Percentiles rank a stretch among this genome's conserved stretches.
These are phyloP conservation scores for Tyto alba DNA, from an alignment of 2,113 vertebrate species.

Conservation along the genomic window DNA sequence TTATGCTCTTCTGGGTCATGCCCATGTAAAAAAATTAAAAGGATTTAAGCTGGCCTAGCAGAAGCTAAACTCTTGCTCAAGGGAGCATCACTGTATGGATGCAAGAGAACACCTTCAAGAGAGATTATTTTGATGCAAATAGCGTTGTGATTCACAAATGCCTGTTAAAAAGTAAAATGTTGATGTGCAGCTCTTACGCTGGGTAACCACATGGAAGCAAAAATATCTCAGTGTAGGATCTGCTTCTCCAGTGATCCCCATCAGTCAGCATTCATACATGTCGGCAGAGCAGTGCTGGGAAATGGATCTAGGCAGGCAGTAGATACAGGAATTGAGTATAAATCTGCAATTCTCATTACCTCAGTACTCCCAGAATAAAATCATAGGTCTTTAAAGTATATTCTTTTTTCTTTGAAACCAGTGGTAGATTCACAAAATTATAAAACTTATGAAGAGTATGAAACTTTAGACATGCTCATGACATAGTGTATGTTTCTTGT, in stretches of 20 bases:
- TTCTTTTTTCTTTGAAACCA: not conserved
- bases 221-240: not conserved
- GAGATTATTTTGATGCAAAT: not conserved
- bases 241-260: not conserved
- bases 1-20: fast-evolving
- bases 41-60: not conserved
- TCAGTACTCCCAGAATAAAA: not conserved
- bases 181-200: not conserved
- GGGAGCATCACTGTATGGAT: not conserved
- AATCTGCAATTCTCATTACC: not conserved
- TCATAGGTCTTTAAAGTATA: not conserved
- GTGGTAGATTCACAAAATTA: not conserved
- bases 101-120: not conserved
- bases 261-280: fast-evolving
- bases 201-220: not conserved
- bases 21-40: not conserved
- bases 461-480: not conserved
- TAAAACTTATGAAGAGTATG: not conserved
- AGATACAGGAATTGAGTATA: not conserved
- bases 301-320: not conserved
- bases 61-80: not conserved
- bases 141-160: not conserved
- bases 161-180: not conserved
- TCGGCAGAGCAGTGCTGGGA: not conserved
- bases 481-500: not conserved